Conservation (phyloP, 2,113 vertebrate species). For the Corynorhinus townsendii region DNA sequence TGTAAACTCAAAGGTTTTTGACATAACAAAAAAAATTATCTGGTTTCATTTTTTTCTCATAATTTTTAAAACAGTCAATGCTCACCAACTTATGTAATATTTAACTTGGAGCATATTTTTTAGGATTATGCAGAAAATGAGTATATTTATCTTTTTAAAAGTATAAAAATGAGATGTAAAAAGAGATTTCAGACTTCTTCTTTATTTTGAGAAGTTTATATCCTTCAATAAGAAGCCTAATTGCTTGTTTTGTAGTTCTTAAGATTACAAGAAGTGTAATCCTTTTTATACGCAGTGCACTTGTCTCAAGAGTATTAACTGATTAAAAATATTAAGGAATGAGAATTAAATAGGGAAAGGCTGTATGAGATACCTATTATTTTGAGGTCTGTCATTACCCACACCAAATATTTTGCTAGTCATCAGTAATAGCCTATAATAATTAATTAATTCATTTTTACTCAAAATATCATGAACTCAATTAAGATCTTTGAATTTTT, state of each 20-base stretch:
- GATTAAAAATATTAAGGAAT: neutral
- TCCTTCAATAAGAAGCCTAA: neutral
- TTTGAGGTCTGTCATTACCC: neutral
- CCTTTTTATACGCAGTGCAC: neutral
- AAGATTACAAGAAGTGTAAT: neutral
- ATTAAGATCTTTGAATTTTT: neutral
- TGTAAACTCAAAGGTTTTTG: neutral
- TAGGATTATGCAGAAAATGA: neutral
- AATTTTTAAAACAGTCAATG: neutral
- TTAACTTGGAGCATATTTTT: neutral
- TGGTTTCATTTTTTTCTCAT: neutral
- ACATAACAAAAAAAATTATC: neutral
- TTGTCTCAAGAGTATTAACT: slow-evolving; percentile 29
- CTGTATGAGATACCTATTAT: neutral
- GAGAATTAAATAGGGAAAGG: neutral
- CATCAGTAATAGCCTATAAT: neutral
- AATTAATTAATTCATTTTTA: neutral
- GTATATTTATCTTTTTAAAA: neutral
- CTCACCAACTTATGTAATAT: neutral
- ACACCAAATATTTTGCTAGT: neutral
- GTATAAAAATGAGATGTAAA: neutral
- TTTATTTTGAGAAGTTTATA: neutral
- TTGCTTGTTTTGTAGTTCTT: neutral
- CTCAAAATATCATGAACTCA: neutral
- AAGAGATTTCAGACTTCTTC: neutral